Evolutionary conservation across 2,888 invertebrate genomes (phyloP).

Genomic region (Sicus ferrugineus): DNA sequence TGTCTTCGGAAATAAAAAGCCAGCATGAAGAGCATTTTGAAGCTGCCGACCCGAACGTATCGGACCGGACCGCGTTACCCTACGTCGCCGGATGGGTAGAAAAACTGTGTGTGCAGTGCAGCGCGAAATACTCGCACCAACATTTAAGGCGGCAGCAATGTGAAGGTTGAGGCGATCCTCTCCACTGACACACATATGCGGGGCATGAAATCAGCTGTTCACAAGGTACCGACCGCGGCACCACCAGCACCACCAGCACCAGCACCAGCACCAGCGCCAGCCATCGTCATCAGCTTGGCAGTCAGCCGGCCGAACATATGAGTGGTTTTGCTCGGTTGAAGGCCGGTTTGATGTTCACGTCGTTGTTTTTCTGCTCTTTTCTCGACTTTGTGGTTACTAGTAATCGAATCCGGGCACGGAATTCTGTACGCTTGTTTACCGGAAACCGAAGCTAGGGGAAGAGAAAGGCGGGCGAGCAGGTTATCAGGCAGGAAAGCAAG

Average conservation of each 20-base stretch:
- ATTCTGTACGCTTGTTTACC: neutral
- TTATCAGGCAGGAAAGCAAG: neutral
- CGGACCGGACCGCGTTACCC: neutral
- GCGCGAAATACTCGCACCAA: conserved; percentile 18
- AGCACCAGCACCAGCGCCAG: neutral
- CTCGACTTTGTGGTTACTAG: neutral
- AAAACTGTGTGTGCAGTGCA: conserved; percentile 17
- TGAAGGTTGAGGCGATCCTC: conserved; percentile 14
- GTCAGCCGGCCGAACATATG: conserved; percentile 10
- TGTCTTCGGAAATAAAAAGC: neutral
- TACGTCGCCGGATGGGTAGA: neutral
- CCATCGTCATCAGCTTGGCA: neutral
- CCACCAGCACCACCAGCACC: neutral
- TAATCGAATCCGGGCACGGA: neutral
- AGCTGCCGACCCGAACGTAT: neutral
- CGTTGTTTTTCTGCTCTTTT: neutral
- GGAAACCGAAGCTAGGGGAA: conserved; percentile 1
- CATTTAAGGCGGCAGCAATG: conserved; percentile 6
- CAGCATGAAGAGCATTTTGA: neutral
- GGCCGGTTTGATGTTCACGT: neutral
- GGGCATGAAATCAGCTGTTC: conserved; percentile 18
- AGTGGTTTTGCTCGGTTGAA: neutral
- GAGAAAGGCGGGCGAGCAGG: neutral
- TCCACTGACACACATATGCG: conserved; percentile 10
- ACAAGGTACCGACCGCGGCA: neutral